Evolutionary conservation across 1,140 invertebrate species (phyloP).

Genomic region (Drosophila lacertosa): DNA sequence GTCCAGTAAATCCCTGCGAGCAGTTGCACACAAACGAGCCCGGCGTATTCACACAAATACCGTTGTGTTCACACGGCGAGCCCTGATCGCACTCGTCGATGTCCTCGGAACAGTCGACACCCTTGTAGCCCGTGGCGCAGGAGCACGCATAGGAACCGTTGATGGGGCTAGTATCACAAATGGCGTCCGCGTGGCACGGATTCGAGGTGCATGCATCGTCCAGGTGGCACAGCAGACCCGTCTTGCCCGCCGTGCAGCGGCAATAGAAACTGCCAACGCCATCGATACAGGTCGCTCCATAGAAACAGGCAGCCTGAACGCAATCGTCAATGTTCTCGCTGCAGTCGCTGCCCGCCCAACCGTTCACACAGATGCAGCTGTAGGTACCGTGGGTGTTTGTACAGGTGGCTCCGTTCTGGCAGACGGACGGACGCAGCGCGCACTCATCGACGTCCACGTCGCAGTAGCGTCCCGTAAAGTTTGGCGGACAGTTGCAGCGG

Average conservation of each 20-base stretch:
- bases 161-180: slow-evolving; percentile 97
- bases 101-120: slow-evolving; percentile 95
- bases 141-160: slow-evolving; percentile 97
- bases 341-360: slow-evolving; percentile 96
- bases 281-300: slow-evolving; percentile 98
- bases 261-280: slow-evolving; percentile 97
- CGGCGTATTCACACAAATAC: slow-evolving; percentile 96
- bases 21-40: slow-evolving; percentile 97
- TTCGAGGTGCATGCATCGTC: slow-evolving; percentile 98
- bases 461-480: slow-evolving; percentile 93
- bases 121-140: slow-evolving; percentile 95
- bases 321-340: slow-evolving; percentile 97
- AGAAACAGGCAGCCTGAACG: slow-evolving; percentile 95
- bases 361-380: slow-evolving; percentile 98
- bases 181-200: slow-evolving; percentile 96
- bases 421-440: slow-evolving; percentile 91
- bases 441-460: slow-evolving; percentile 93
- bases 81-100: slow-evolving; percentile 98
- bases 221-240: slow-evolving; percentile 96
- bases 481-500: slow-evolving; percentile 93
- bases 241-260: slow-evolving; percentile 97
- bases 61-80: slow-evolving; percentile 96
- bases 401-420: slow-evolving; percentile 97
- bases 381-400: slow-evolving; percentile 95
- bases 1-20: slow-evolving; percentile 95